Evolutionary conservation across 2,113 vertebrate genomes (phyloP), one percentile per base, ranked within the genome.

Genomic region (Micromys minutus): DNA sequence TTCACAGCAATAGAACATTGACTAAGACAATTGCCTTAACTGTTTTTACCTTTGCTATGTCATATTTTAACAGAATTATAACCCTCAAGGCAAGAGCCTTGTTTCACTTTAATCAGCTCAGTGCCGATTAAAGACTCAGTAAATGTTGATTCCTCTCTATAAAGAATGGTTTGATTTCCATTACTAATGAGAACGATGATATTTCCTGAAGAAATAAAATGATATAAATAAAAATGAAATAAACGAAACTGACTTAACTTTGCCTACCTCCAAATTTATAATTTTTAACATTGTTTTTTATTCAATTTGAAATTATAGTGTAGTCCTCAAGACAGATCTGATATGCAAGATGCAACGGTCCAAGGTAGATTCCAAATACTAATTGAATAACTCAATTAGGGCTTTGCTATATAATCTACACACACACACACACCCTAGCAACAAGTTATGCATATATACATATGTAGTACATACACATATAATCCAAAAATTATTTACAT

Each of bases 291-390:
- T 65, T 88, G 63, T 59, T 83, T 94, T 92, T 91, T 92, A 57
- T 84, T 89, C 21, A 39, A 55, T 91, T 11, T 95, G 5, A 88
- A 96, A 93, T 92, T 71, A 95, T n/a, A 57, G 71, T 87, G 5
- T 87, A 77, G 84, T 93, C 59, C 59, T 42, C 83, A 85, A 85
- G n/a, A 47, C n/a, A 65, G 59, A 77, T 26, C 61, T 92, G 29
- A n/a, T n/a, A n/a, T n/a, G n/a, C n/a, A n/a, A n/a, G n/a, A n/a
- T n/a, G n/a, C 31, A 94, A 59, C 36, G 36, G 71, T 85, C 24
- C 55, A 93, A 16, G 13, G 21, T 67, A 89, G 74, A n/a, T 93
- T 59, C 22, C 67, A 94, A 97, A 52, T 47, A 61, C 55, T 1
- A 15, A 50, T 19, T 52, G 16, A 65, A 17, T 61, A 42, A 29